phyloP scores from a whole-genome alignment of 2,888 invertebrate species.

The Balanococcus diminutus region DNA sequence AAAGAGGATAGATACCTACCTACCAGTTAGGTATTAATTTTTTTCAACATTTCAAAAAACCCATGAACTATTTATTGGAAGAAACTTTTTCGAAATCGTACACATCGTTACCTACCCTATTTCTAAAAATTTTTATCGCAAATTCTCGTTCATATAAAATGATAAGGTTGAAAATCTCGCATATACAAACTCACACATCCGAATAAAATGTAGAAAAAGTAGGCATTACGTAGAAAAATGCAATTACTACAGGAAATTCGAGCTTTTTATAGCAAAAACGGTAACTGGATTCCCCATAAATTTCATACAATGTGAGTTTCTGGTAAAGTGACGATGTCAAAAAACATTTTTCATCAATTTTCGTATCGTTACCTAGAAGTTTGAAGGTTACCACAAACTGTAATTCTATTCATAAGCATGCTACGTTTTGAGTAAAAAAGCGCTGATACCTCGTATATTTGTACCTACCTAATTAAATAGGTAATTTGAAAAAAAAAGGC shows the following conservation, averaged over 20 bases:
- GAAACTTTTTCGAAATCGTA: background rate
- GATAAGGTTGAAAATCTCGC: background rate
- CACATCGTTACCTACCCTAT: no score
- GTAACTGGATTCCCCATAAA: background rate
- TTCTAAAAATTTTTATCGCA: no score
- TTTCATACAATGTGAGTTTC: background rate
- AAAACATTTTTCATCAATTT: background rate
- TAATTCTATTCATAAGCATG: background rate
- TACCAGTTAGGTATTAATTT: no score
- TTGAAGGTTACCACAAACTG: background rate
- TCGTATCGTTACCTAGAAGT: background rate
- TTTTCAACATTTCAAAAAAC: no score
- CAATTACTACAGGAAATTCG: background rate
- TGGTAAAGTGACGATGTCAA: background rate
- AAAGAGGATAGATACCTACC: no score
- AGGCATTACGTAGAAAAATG: background rate
- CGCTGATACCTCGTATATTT: background rate
- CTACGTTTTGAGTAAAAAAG: background rate
- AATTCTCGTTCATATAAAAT: background rate
- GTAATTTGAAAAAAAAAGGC: background rate
- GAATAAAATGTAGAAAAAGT: background rate
- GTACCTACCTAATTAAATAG: background rate
- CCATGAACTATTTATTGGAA: background rate
- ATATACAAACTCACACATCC: background rate
- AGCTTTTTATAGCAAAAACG: background rate